Evolutionary conservation across 2,113 vertebrate species (phyloP).

Genomic region (Natator depressus): DNA sequence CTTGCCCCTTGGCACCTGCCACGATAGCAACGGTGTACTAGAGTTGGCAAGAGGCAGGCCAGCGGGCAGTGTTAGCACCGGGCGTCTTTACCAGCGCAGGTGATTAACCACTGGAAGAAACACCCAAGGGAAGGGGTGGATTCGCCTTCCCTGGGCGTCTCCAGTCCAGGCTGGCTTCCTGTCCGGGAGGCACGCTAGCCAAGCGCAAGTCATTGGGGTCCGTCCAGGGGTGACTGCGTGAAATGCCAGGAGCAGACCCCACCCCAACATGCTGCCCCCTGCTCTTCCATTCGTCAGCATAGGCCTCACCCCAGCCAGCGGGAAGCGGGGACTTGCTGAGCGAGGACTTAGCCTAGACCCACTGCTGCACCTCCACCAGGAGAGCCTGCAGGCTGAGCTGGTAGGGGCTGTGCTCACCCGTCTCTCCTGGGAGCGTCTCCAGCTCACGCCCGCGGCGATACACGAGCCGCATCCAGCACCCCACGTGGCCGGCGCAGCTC

Average conservation of each 20-base stretch:
- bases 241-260: no score
- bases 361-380: not conserved
- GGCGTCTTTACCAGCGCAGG: no score
- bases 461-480: not conserved
- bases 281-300: not conserved
- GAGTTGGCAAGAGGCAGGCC: not conserved
- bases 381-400: not conserved
- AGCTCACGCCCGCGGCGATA: not conserved
- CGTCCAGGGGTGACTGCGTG: not conserved
- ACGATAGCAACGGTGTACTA: no score
- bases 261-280: no score
- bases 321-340: no score
- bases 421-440: not conserved
- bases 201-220: no score
- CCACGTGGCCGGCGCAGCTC: fast-evolving
- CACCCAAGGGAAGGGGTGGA: not conserved
- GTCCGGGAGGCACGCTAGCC: no score
- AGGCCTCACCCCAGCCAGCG: not conserved
- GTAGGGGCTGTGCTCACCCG: no score
- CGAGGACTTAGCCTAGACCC: no score
- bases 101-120: not conserved
- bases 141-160: not conserved
- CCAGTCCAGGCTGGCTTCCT: not conserved
- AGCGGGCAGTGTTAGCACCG: not conserved
- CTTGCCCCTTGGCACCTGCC: no score